Evolutionary conservation across 2,113 vertebrate species (phyloP), one percentile per base, ranked within the genome.

Genomic region (Lepus americanus): DNA sequence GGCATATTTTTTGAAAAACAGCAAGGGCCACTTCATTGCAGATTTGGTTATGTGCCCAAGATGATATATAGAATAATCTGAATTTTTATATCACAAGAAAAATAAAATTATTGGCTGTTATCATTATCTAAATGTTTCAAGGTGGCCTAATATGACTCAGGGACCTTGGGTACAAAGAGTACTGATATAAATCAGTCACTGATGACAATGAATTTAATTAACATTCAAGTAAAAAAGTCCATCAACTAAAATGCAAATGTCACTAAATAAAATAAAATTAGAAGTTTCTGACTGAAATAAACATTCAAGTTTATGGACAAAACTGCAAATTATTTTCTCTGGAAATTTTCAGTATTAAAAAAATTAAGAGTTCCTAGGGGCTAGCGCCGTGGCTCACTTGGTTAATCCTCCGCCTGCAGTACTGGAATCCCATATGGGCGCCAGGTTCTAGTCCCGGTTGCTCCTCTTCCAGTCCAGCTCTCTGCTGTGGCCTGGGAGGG

Each of bases 161-260:
- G 6, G 64, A 73, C 76, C 27, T 80, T 87, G 44, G 55, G 44
- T 76, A 90, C 55, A 82, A 86, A 27, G 20, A 64, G 17, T 20
- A 64, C 3, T 86, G 63, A 80, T 64, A 14, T 51, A 59, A 86
- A 92, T 73, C 36, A 73, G 63, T 86, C 80, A 92, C 84, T 73
- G 23, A 27, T 63, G 36, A 91, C 64, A 39, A 86, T 53, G n/a
- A n/a, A 59, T 93, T 94, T 95, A 95, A 96, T 97, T 96, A 97
- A 89, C 49, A 16, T 64, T 95, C 66, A 83, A 22, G 36, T 69
- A 55, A 82, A 94, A 89, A 89, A 39, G 72, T 27, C 69, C 22
- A 73, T 87, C 67, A 89, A 79, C 61, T 78, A 31, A 96, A 88
- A 55, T 22, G 10, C 25, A 90, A 51, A 27, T 17, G 80, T 14